phyloP scores from a whole-genome alignment of 2,888 invertebrate genomes.

The Xestia sexstrigata region DNA sequence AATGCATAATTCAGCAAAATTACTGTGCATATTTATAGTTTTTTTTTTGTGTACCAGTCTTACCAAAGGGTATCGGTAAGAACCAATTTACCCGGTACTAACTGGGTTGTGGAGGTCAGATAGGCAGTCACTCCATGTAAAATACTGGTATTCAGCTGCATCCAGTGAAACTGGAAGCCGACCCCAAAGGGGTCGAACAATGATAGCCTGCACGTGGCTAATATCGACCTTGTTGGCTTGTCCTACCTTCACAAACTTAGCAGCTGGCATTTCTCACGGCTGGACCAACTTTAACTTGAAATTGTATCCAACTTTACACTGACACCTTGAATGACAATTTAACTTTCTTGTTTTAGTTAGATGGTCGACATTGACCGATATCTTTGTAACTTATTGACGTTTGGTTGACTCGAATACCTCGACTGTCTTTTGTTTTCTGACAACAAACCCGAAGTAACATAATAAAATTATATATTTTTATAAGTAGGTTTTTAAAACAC shows the following conservation, averaged over 20 bases:
- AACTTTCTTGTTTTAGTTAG: conserved; percentile 29
- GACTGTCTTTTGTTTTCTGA: background rate
- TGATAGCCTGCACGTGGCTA: background rate
- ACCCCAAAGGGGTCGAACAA: background rate
- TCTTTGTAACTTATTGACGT: conserved; percentile 11
- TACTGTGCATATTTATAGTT: background rate
- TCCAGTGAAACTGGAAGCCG: no score
- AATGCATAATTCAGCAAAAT: no score
- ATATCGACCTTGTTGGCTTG: conserved; percentile 1
- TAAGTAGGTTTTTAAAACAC: background rate
- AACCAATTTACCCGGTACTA: no score
- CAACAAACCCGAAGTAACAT: no score
- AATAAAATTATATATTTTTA: no score
- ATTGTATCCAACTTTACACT: conserved; percentile 31
- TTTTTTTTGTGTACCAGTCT: background rate
- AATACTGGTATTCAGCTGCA: no score
- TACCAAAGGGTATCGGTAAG: no score
- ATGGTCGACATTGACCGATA: conserved; percentile 25
- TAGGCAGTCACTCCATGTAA: no score
- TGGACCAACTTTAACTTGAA: conserved; percentile 7
- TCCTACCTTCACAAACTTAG: conserved; percentile 6
- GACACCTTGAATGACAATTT: conserved; percentile 52
- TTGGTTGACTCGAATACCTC: background rate
- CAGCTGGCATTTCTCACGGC: background rate
- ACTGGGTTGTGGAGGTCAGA: no score